Evolutionary conservation across 2,797 vertebrate genomes (phyloP).

Genomic region (Eidolon dupreanum): DNA sequence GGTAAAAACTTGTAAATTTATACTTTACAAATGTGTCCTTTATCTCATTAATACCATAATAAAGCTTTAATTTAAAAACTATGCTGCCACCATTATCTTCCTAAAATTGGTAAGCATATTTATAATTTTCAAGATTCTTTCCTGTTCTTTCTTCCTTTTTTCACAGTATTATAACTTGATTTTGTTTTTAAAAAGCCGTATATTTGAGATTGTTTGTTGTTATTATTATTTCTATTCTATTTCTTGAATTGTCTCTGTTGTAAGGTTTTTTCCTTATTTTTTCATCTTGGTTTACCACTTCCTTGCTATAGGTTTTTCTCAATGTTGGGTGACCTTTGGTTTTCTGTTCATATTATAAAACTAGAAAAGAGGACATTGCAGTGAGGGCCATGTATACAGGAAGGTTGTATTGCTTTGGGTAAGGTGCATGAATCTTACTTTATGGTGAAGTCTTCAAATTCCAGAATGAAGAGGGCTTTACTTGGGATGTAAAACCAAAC

Average conservation of each 20-base stretch:
- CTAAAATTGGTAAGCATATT: neutral
- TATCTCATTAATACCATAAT: neutral
- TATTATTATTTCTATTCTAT: neutral
- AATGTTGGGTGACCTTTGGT: neutral
- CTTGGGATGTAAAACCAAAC: neutral
- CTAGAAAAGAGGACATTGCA: neutral
- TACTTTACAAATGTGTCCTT: neutral
- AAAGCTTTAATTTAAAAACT: neutral
- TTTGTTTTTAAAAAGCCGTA: neutral
- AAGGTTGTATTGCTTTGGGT: neutral
- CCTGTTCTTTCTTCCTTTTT: neutral
- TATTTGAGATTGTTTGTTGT: neutral
- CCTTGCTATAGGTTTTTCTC: neutral
- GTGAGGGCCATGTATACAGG: neutral
- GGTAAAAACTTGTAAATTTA: neutral
- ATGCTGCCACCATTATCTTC: neutral
- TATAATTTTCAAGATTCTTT: constrained; percentile 21
- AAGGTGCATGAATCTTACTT: neutral
- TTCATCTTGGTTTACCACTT: neutral
- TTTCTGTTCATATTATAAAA: neutral
- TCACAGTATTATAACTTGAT: neutral
- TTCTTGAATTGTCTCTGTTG: neutral
- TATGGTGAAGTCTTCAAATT: neutral
- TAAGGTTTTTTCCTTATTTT: neutral
- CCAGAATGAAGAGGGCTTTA: neutral